Evolutionary conservation across 2,888 invertebrate genomes (phyloP).

Genomic region (Pandemis heparana): DNA sequence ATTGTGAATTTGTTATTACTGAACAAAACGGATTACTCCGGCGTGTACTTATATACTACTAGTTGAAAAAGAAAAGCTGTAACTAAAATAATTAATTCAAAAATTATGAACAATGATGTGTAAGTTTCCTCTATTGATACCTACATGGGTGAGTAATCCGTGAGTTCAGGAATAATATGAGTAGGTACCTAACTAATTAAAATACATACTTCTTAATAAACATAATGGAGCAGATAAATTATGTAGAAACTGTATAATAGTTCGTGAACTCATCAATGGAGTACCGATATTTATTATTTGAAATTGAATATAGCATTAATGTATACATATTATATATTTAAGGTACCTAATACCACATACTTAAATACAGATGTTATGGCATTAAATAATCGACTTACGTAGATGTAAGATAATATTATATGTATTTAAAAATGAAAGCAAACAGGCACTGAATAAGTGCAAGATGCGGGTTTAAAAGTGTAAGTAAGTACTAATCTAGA

Average conservation of each 20-base stretch:
- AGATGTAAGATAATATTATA: conserved; percentile 3
- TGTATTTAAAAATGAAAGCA: conserved; percentile 3
- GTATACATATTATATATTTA: conserved; percentile 34
- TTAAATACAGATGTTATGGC: conserved; percentile 12
- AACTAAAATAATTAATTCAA: neutral
- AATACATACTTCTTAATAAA: neutral
- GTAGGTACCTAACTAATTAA: conserved; percentile 6
- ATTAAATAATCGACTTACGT: conserved; percentile 32
- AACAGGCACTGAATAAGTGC: neutral
- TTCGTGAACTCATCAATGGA: conserved; percentile 11
- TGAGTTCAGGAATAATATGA: conserved; percentile 1
- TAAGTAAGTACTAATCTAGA: neutral
- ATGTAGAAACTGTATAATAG: conserved; percentile 21
- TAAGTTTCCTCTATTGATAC: neutral
- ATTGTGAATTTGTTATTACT: neutral
- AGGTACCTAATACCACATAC: conserved; percentile 10
- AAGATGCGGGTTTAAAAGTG: neutral
- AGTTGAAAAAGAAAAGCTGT: neutral
- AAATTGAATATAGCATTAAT: conserved; percentile 23
- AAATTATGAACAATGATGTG: neutral
- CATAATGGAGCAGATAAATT: conserved; percentile 14
- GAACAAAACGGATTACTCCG: neutral
- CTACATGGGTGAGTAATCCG: neutral
- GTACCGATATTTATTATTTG: conserved; percentile 39
- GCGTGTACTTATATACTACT: too few species aligned